Evolutionary conservation across 2,888 invertebrate genomes (phyloP).

Genomic region (Acronicta psi): DNA sequence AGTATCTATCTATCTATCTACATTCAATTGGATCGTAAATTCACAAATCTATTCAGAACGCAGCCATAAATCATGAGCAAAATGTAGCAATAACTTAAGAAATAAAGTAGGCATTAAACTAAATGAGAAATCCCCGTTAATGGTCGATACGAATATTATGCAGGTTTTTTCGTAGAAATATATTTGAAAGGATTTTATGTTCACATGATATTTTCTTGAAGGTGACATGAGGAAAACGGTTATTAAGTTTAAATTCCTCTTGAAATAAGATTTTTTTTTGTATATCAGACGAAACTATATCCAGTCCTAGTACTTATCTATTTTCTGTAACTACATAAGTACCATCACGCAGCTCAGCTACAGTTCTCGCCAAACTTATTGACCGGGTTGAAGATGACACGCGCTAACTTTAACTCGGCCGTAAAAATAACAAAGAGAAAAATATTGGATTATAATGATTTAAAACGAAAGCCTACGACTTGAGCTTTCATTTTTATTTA

Average conservation of each 20-base stretch:
- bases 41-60: constrained; percentile 3
- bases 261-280: neutral
- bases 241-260: neutral
- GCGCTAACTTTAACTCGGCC: no score
- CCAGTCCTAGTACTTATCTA: no score
- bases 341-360: no score
- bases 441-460: no score
- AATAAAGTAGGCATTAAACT: constrained; percentile 14
- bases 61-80: constrained; percentile 22
- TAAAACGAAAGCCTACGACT: no score
- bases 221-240: neutral
- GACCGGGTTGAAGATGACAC: no score
- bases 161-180: constrained; percentile 6
- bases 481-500: no score
- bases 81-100: constrained; percentile 3
- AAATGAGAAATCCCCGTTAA: constrained; percentile 3
- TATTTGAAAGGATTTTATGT: constrained; percentile 9
- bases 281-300: no score
- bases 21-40: constrained; percentile 22
- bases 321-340: no score
- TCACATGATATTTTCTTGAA: constrained; percentile 4
- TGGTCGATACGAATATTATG: constrained; percentile 8
- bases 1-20: no score
- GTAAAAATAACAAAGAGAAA: no score
- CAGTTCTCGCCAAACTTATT: no score